These are phyloP conservation scores for Peromyscus attwateri DNA, from an alignment of 2,797 vertebrate species.

Conservation along the genomic window DNA sequence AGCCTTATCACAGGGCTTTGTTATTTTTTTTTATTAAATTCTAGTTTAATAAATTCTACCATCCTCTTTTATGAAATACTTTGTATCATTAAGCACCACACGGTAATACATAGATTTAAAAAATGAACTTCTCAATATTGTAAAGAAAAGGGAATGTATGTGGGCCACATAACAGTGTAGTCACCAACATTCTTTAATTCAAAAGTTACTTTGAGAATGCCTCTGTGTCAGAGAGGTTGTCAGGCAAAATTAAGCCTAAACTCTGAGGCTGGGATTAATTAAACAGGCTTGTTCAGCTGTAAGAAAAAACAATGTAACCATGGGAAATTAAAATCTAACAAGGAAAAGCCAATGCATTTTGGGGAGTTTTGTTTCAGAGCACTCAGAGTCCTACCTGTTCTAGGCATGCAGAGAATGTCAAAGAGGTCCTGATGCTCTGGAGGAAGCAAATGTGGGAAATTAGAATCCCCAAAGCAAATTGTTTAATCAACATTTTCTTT, in stretches of 20 bases:
- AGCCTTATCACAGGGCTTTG: background rate
- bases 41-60: background rate
- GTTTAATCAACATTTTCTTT: constrained; percentile 17
- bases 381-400: background rate
- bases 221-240: background rate
- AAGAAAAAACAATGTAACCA: background rate
- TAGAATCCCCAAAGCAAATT: background rate
- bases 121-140: background rate
- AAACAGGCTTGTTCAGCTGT: background rate
- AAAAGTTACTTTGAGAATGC: background rate
- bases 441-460: background rate
- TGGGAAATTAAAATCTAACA: background rate
- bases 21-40: background rate
- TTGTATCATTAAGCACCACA: background rate
- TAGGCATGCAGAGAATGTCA: background rate
- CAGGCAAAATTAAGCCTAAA: constrained; percentile 1
- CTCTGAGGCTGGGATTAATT: background rate
- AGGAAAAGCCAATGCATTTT: background rate
- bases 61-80: background rate
- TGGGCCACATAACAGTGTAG: background rate
- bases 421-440: background rate
- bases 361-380: background rate
- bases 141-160: background rate
- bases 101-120: background rate
- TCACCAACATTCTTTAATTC: background rate